phyloP scores from a whole-genome alignment of 2,113 vertebrate genomes.

The Bubo bubo region DNA sequence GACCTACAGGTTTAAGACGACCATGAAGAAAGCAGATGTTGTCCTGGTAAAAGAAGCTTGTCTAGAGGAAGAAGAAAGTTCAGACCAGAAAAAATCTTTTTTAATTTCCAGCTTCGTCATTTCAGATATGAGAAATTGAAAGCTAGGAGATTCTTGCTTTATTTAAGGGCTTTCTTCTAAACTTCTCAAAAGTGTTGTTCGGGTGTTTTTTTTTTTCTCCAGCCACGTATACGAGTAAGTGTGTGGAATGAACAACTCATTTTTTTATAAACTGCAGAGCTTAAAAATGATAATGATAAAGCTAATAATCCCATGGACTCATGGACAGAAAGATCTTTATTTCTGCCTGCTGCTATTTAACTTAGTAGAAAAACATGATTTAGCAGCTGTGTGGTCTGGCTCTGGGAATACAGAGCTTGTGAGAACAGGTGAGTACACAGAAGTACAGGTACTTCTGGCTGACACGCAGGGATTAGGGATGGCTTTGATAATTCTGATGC shows the following conservation, averaged over 20 bases:
- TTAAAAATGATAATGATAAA: neutral
- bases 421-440: neutral
- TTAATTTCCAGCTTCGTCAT: neutral
- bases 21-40: neutral
- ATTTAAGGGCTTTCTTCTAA: neutral
- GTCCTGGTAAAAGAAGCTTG: neutral
- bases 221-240: neutral
- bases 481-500: neutral
- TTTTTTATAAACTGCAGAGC: neutral
- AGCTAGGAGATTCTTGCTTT: neutral
- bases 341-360: slow-evolving; percentile 1
- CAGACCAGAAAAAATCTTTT: neutral
- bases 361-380: neutral
- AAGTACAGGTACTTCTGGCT: neutral
- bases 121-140: neutral
- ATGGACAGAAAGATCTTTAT: neutral
- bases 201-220: neutral
- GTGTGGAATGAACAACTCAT: neutral
- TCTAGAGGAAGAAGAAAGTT: neutral
- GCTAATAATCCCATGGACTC: neutral
- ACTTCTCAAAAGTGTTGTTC: neutral
- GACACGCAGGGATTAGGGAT: neutral
- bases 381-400: neutral
- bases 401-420: neutral
- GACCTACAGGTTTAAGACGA: neutral